phyloP scores from a whole-genome alignment of 2,797 vertebrate species.

The Xenops minutus region DNA sequence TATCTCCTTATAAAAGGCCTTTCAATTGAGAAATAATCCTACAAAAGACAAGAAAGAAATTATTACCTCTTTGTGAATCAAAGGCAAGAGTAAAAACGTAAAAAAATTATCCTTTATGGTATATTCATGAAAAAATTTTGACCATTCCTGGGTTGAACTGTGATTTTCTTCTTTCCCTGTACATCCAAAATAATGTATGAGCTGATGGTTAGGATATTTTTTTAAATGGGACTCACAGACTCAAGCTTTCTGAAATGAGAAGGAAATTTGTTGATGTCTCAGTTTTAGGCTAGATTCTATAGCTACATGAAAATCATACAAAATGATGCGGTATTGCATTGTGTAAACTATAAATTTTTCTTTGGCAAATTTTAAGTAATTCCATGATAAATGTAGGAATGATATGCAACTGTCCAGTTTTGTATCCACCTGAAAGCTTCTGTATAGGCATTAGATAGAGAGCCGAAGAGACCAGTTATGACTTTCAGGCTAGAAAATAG shows the following conservation, averaged over 20 bases:
- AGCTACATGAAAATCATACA: neutral
- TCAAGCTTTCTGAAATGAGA: neutral
- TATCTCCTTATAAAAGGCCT: neutral
- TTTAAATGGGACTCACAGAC: neutral
- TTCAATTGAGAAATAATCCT: neutral
- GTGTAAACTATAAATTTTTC: neutral
- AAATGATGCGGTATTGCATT: neutral
- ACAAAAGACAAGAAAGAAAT: neutral
- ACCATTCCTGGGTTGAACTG: neutral
- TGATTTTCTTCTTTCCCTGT: neutral
- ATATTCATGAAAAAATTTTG: neutral
- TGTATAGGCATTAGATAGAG: neutral
- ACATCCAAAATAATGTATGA: neutral
- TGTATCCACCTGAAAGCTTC: neutral
- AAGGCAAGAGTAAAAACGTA: neutral
- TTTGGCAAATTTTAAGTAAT: neutral
- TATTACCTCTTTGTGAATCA: neutral
- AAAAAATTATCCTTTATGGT: neutral
- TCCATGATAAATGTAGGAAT: neutral
- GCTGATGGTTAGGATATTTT: neutral
- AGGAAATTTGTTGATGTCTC: neutral
- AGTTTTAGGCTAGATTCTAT: neutral
- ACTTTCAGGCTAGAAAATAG: neutral
- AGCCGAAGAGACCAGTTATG: neutral
- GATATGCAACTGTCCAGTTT: neutral